phyloP scores from a whole-genome alignment of 2,888 invertebrate genomes.

The Mesoligia furuncula region DNA sequence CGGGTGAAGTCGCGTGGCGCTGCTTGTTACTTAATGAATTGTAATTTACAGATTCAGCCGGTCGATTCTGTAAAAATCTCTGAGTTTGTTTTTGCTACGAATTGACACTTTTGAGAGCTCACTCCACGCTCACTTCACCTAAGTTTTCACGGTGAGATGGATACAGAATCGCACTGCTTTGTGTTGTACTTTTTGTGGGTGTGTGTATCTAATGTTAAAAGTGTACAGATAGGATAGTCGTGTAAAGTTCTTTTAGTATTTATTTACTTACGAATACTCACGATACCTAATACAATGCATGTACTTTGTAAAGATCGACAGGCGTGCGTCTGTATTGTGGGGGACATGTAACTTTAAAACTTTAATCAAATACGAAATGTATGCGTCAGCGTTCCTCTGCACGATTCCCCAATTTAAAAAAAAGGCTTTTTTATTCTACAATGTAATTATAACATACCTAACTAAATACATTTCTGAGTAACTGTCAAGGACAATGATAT shows the following conservation, averaged over 20 bases:
- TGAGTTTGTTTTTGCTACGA: no score
- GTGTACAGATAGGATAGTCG: neutral
- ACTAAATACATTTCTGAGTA: neutral
- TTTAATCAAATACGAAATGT: neutral
- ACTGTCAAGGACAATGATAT: no score
- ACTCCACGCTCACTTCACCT: no score
- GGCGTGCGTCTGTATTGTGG: neutral
- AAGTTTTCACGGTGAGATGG: no score
- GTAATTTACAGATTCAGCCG: neutral
- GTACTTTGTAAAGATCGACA: neutral
- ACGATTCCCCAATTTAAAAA: neutral
- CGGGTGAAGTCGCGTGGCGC: no score
- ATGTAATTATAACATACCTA: neutral
- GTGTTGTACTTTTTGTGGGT: neutral
- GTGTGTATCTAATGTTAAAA: neutral
- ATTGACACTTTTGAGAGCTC: no score
- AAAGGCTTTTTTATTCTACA: neutral
- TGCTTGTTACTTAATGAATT: neutral
- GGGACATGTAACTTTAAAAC: neutral
- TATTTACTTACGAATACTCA: no score
- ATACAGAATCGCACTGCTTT: no score
- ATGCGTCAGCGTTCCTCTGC: neutral
- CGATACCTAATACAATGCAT: neutral
- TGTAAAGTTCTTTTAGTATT: neutral
- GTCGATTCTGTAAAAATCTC: no score